These are phyloP conservation scores for Sialia sialis DNA, from an alignment of 2,113 vertebrate genomes.

Conservation along the genomic window DNA sequence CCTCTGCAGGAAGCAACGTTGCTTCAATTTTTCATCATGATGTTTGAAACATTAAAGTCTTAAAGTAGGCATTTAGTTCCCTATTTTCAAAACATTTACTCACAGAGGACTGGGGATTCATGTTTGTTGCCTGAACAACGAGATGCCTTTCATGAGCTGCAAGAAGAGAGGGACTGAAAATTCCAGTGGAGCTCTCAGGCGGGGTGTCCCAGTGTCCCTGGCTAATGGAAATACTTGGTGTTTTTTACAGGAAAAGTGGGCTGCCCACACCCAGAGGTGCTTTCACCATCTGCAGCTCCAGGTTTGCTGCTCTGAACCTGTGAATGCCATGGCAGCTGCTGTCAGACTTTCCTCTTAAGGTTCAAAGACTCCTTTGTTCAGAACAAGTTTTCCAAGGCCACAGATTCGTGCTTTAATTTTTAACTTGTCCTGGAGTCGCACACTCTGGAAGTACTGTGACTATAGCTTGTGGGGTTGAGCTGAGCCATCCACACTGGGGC, in stretches of 20 bases:
- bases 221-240: not conserved
- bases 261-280: not conserved
- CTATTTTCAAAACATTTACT: slow-evolving; percentile 41
- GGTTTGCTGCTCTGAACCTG: not conserved
- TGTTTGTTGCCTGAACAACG: not conserved
- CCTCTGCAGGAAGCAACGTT: slow-evolving; percentile 29
- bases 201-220: not conserved
- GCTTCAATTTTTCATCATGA: slow-evolving; percentile 57
- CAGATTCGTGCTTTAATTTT: not conserved
- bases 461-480: not conserved
- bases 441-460: not conserved
- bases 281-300: not conserved
- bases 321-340: not conserved
- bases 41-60: slow-evolving; percentile 46
- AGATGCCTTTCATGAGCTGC: not conserved
- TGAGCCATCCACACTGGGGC: not conserved
- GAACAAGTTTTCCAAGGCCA: not conserved
- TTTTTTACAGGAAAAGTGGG: not conserved
- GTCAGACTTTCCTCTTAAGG: not conserved
- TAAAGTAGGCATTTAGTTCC: slow-evolving; percentile 39
- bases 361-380: not conserved
- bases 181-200: not conserved
- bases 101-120: not conserved
- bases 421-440: not conserved
- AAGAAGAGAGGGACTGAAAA: not conserved